Conservation (phyloP, 2,888 invertebrate genomes). For the Cryptophagus acutangulus region DNA sequence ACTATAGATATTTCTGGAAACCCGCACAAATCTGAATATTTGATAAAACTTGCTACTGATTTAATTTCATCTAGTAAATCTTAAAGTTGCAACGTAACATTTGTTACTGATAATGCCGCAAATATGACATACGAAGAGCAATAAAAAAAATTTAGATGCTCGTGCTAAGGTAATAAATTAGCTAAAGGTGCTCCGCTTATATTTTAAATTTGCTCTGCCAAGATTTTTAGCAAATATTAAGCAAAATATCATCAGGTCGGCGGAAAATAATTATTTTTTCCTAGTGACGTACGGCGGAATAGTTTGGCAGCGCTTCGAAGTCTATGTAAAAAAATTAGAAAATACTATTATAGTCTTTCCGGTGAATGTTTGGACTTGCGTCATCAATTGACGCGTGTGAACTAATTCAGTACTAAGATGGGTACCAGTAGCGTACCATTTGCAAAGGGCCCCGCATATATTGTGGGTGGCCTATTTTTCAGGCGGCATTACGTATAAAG, state of each 20-base stretch:
- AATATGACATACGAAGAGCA: conserved; percentile 2
- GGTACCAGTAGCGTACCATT: no score
- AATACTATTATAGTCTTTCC: no score
- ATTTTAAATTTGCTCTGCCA: neutral
- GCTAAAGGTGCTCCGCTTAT: conserved; percentile 2
- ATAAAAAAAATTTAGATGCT: neutral
- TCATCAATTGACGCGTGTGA: no score
- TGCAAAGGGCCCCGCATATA: no score
- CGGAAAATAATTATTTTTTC: conserved; percentile 5
- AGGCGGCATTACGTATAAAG: no score
- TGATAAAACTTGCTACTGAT: no score
- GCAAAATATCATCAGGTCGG: conserved; percentile 10
- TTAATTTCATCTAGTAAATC: conserved; percentile 9
- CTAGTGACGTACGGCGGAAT: conserved; percentile 10
- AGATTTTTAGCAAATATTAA: neutral
- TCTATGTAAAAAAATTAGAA: conserved; percentile 13
- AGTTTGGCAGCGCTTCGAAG: conserved; percentile 8
- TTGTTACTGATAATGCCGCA: conserved; percentile 10
- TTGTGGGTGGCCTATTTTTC: no score
- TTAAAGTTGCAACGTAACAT: neutral
- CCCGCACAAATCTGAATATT: no score
- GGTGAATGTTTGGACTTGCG: no score
- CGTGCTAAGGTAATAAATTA: neutral
- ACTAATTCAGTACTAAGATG: no score
- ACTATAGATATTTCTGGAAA: no score